Evolutionary conservation across 2,797 vertebrate genomes (phyloP).

Genomic region (Peromyscus melanophrys): DNA sequence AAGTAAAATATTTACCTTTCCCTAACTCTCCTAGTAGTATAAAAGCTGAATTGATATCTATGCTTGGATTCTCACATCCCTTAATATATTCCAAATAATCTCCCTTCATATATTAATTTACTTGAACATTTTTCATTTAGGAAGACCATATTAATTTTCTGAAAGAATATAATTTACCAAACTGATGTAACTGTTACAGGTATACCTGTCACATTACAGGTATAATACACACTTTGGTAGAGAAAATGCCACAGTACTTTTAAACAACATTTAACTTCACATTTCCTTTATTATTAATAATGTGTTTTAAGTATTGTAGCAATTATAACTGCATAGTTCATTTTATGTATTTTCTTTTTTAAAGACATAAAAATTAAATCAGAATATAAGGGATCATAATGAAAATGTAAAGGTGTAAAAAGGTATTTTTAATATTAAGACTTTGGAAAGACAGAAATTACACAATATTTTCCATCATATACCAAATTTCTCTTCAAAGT

Average conservation of each 20-base stretch:
- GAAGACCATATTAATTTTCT: background rate
- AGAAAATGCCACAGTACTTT: background rate
- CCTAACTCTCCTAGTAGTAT: background rate
- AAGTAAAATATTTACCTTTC: background rate
- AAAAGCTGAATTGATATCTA: background rate
- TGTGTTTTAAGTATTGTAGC: background rate
- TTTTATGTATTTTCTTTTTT: background rate
- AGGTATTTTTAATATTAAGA: background rate
- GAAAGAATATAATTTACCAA: background rate
- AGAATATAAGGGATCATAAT: background rate
- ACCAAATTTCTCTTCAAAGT: conserved; percentile 9
- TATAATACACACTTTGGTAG: background rate
- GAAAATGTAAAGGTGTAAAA: background rate
- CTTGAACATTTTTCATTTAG: conserved; percentile 32
- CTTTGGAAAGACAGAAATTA: background rate
- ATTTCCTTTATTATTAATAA: background rate
- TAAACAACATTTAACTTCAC: background rate
- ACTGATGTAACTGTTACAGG: background rate
- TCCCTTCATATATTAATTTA: background rate
- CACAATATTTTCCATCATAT: background rate
- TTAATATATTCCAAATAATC: background rate
- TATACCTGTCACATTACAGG: background rate
- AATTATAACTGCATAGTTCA: background rate
- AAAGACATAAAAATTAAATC: conserved; percentile 26
- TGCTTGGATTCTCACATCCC: background rate